Evolutionary conservation across 2,113 vertebrate species (phyloP).

Genomic region (Corythaixoides concolor): DNA sequence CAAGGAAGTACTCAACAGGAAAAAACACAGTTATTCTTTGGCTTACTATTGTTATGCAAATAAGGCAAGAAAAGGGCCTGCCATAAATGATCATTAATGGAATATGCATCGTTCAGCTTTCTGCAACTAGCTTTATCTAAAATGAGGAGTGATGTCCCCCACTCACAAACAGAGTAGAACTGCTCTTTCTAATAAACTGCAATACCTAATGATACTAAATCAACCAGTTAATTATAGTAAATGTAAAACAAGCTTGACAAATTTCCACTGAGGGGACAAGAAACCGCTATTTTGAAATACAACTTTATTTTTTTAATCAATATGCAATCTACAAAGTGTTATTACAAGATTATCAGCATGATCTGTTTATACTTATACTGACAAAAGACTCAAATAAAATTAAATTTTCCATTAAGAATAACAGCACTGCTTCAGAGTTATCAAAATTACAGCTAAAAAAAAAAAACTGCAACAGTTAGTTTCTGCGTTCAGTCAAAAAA

Average conservation of each 20-base stretch:
- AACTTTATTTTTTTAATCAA: slow-evolving; percentile 79
- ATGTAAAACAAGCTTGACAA: background rate
- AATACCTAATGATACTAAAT: background rate
- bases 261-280: background rate
- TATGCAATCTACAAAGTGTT: slow-evolving; percentile 75
- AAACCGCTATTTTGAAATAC: slow-evolving; percentile 66
- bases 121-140: background rate
- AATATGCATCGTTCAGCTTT: background rate
- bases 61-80: background rate
- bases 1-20: background rate
- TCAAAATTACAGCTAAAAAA: slow-evolving; percentile 18
- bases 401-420: slow-evolving; percentile 59
- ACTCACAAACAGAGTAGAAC: background rate
- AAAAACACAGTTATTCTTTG: background rate
- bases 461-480: slow-evolving; percentile 28
- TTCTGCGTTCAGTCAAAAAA: slow-evolving; percentile 3
- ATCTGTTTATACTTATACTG: slow-evolving; percentile 55
- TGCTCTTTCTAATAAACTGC: background rate
- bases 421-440: slow-evolving; percentile 55
- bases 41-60: background rate
- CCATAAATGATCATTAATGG: background rate
- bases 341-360: slow-evolving; percentile 71
- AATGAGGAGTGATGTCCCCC: background rate
- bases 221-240: background rate
- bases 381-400: slow-evolving; percentile 54